Evolutionary conservation across 2,113 vertebrate genomes (phyloP).

Genomic region (Zapornia atra): DNA sequence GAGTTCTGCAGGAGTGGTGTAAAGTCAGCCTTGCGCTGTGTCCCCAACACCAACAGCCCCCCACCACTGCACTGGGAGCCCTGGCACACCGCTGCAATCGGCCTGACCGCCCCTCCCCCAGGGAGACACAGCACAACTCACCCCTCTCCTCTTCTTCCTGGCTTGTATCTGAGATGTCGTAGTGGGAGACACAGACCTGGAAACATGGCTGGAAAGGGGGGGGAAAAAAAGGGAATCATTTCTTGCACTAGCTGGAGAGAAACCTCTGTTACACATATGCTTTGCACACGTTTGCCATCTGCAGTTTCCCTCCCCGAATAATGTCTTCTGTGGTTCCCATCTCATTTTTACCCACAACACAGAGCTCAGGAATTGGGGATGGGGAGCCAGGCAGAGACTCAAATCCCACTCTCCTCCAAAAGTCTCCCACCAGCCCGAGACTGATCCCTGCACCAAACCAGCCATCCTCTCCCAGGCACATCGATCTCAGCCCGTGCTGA

Average conservation of each 20-base stretch:
- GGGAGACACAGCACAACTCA: slow-evolving; percentile 67
- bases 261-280: not conserved
- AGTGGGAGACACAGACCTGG: slow-evolving; percentile 87
- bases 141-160: slow-evolving; percentile 94
- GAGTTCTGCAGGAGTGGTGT: not conserved
- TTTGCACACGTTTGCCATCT: slow-evolving; percentile 14
- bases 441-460: not conserved
- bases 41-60: not conserved
- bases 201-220: slow-evolving; percentile 80
- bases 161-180: slow-evolving; percentile 91
- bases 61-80: fast-evolving
- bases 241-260: not conserved
- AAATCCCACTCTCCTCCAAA: not conserved
- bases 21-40: not conserved
- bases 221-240: not conserved
- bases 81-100: not conserved
- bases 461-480: not conserved
- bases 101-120: too few species aligned
- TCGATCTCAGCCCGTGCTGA: fast-evolving
- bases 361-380: slow-evolving; percentile 10
- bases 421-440: not conserved
- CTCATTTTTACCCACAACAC: slow-evolving; percentile 24
- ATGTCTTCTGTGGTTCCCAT: not conserved
- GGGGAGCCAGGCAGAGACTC: not conserved
- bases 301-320: not conserved